phyloP scores from a whole-genome alignment of 1,140 invertebrate species.

The Hyposmocoma kahamanoa region DNA sequence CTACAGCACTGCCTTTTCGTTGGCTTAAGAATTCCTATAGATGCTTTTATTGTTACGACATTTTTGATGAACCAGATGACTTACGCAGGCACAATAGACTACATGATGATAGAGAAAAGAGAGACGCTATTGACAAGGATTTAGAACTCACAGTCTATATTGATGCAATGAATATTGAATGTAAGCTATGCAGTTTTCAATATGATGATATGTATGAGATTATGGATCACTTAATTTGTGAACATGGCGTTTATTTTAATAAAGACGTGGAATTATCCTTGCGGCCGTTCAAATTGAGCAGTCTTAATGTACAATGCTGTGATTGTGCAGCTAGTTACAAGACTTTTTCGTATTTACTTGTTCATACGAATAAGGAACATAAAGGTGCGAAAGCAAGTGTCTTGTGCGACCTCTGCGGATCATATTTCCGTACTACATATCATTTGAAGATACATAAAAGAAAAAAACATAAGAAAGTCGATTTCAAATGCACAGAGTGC shows the following conservation, averaged over 20 bases:
- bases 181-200: slow-evolving; percentile 22
- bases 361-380: slow-evolving; percentile 27
- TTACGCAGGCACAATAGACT: slow-evolving; percentile 24
- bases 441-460: slow-evolving; percentile 23
- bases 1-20: slow-evolving; percentile 35
- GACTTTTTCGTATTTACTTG: slow-evolving; percentile 22
- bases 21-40: slow-evolving; percentile 32
- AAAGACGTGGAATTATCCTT: slow-evolving; percentile 16
- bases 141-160: slow-evolving; percentile 30
- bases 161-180: slow-evolving; percentile 28
- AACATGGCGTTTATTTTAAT: slow-evolving; percentile 23
- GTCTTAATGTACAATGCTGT: slow-evolving; percentile 18
- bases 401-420: slow-evolving; percentile 27
- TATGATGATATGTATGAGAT: slow-evolving; percentile 21
- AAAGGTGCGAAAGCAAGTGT: slow-evolving; percentile 13
- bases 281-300: slow-evolving; percentile 17
- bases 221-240: slow-evolving; percentile 24
- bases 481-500: slow-evolving; percentile 21
- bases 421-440: slow-evolving; percentile 20
- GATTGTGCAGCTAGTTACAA: slow-evolving; percentile 18
- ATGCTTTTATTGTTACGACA: slow-evolving; percentile 41
- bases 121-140: slow-evolving; percentile 23
- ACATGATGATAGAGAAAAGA: slow-evolving; percentile 20
- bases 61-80: slow-evolving; percentile 31
- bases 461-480: slow-evolving; percentile 20